Evolutionary conservation across 2,888 invertebrate species (phyloP).

Genomic region (Nipponacmea schrenckii): DNA sequence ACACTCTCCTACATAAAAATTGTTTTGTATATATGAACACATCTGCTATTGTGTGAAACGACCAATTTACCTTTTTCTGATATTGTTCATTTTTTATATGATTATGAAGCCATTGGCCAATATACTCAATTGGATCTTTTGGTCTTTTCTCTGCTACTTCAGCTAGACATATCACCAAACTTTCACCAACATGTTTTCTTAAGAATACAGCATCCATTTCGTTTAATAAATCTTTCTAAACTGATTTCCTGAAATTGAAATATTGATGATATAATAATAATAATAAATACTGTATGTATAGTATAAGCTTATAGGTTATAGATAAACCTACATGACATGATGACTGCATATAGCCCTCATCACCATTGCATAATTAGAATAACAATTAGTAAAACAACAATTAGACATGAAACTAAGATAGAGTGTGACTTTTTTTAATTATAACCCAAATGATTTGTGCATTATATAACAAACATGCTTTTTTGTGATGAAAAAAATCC

Average conservation of each 20-base stretch:
- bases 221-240: background rate
- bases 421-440: too few species aligned
- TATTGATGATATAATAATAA: background rate
- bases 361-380: too few species aligned
- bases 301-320: too few species aligned
- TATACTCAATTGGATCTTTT: conserved; percentile 64
- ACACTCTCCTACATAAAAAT: too few species aligned
- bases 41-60: background rate
- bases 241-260: background rate
- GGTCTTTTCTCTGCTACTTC: conserved; percentile 65
- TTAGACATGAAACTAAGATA: too few species aligned
- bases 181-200: conserved; percentile 52
- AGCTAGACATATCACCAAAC: conserved; percentile 55
- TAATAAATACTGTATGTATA: background rate
- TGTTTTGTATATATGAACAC: background rate
- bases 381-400: too few species aligned
- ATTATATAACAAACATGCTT: too few species aligned
- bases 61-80: conserved; percentile 42
- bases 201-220: conserved; percentile 64
- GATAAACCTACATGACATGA: too few species aligned
- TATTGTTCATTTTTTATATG: conserved; percentile 55
- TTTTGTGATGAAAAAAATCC: too few species aligned
- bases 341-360: too few species aligned
- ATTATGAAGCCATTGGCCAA: conserved; percentile 65
- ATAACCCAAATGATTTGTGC: too few species aligned